Evolutionary conservation across 2,113 vertebrate genomes (phyloP), one percentile per base, ranked within the genome.

Genomic region (Machaerirhynchus nigripectus): DNA sequence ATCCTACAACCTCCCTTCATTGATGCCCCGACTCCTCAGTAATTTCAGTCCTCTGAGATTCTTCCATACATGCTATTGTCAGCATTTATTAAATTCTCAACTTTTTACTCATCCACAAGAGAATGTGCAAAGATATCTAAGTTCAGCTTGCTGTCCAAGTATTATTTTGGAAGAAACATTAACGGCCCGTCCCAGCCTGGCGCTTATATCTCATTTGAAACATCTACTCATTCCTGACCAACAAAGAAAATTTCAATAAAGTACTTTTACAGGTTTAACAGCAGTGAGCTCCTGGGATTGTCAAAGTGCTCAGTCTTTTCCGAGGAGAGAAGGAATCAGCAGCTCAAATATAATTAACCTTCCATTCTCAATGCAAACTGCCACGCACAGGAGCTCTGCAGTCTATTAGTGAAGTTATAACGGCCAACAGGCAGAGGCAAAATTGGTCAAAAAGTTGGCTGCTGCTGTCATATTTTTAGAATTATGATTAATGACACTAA

Each of bases 311-410:
- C 97, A 98, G 96, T 92, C 97, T 98, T 98, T 97, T 96, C 98
- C 97, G 33, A 97, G 97, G 98, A 98, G 97, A 98, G 97, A 98
- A 98, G 97, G 98, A 98, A 98, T 98, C 98, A 98, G 98, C 98
- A 98, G 98, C 98, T 98, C 98, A 98, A 98, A 99, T 98, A 99
- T 99, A 99, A 99, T 99, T 99, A 99, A 99, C 99, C 98, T 99
- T 99, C 98, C 98, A 98, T 99, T 98, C 98, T 98, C 98, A 97
- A 97, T 98, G 98, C 98, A 98, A 98, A 98, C 98, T 97, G 98
- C 98, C 98, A 98, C 97, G 61, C 98, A 98, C 95, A 97, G 98
- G 98, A 98, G 98, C 97, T 93, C 94, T 83, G 97, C 97, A 96
- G 98, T 97, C 98, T 98, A 98, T 98, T 97, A 98, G 98, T 86